A percentile compares a stretch with the other conserved stretches of the same genome.
Evolutionary conservation across 2,888 invertebrate species (phyloP).

Genomic region (Caenorhabditis afra): DNA sequence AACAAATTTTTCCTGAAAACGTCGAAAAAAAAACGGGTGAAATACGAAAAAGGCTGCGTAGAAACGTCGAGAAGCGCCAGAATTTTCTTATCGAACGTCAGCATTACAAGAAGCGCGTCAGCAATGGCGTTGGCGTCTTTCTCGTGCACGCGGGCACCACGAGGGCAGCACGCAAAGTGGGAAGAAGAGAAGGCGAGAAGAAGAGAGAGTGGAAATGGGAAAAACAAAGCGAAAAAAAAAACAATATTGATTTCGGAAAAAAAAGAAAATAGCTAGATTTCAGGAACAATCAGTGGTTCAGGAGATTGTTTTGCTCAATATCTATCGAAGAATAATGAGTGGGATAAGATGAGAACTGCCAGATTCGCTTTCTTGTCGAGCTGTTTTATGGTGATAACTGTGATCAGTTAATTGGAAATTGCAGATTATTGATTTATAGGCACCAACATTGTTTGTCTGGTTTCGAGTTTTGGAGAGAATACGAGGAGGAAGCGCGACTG

Average conservation of each 20-base stretch:
- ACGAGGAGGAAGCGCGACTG: conserved; percentile 8
- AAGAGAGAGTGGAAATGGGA: too few relatives aligned
- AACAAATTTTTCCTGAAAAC: too few relatives aligned
- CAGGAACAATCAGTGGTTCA: conserved; percentile 48
- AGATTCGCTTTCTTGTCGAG: conserved; percentile 44
- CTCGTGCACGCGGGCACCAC: background rate
- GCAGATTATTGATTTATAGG: conserved; percentile 28
- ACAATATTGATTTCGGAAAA: too few relatives aligned
- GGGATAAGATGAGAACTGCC: conserved; percentile 45
- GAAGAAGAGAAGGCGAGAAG: too few relatives aligned
- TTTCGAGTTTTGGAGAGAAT: conserved; percentile 39
- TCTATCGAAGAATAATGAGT: conserved; percentile 36
- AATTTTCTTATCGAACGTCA: too few relatives aligned
- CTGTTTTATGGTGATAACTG: conserved; percentile 50
- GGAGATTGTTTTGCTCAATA: conserved; percentile 52
- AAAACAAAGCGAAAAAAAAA: too few relatives aligned
- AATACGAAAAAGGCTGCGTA: background rate
- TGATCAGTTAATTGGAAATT: too few relatives aligned
- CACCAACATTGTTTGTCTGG: conserved; percentile 44
- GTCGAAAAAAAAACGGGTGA: background rate
- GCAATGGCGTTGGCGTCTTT: background rate
- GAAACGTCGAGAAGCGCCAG: too few relatives aligned
- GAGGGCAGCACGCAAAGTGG: background rate
- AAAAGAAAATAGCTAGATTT: conserved; percentile 2
- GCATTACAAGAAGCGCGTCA: background rate